Percentiles rank a stretch among this genome's conserved stretches.
These are phyloP conservation scores for Pelusios castaneus DNA, from an alignment of 2,113 vertebrate genomes.

Conservation along the genomic window DNA sequence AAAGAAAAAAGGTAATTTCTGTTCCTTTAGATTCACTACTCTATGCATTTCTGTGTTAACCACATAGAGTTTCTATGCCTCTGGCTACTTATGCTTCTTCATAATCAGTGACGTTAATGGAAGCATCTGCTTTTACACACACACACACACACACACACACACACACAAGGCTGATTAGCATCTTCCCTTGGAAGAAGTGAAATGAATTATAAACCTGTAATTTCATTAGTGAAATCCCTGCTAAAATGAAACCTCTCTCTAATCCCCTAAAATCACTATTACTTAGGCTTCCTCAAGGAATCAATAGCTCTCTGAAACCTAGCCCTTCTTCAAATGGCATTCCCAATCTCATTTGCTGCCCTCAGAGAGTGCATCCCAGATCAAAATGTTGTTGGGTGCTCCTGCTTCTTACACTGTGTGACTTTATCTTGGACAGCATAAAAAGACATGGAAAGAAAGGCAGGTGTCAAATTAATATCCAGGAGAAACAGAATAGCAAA, in stretches of 20 bases:
- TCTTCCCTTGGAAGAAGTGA: constrained; percentile 10
- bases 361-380: not conserved
- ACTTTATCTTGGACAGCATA: not conserved
- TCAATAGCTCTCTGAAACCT: constrained; percentile 15
- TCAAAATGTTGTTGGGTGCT: not conserved
- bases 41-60: not conserved
- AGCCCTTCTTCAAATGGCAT: constrained; percentile 45
- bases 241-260: constrained; percentile 23
- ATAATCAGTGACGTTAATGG: not conserved
- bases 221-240: constrained; percentile 48
- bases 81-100: constrained; percentile 32
- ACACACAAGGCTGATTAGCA: too few relatives aligned
- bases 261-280: constrained; percentile 31
- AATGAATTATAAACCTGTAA: constrained; percentile 36
- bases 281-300: constrained; percentile 13
- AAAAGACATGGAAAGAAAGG: not conserved
- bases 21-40: constrained; percentile 12
- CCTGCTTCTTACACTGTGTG: not conserved
- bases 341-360: constrained; percentile 8
- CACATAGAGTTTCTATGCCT: not conserved
- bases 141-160: too few relatives aligned
- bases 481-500: constrained; percentile 10
- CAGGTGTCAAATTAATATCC: not conserved
- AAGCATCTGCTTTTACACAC: constrained; percentile 20
- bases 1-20: not conserved